Evolutionary conservation across 2,113 vertebrate species (phyloP), one percentile per base, ranked within the genome.

Genomic region (Glaucidium brasilianum): DNA sequence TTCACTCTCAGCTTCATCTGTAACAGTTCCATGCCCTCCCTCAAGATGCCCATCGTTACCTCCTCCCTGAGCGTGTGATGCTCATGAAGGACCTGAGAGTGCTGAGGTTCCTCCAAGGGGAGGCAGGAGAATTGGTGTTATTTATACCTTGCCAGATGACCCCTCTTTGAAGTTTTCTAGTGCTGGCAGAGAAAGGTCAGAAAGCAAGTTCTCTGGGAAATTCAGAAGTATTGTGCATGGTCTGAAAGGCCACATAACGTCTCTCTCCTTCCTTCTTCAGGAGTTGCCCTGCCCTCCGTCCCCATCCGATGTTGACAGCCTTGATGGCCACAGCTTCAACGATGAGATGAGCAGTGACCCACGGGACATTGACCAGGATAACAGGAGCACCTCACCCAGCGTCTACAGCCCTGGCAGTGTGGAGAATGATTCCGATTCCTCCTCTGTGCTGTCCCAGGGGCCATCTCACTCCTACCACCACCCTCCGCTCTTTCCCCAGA

Each of bases 321-420:
- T 99, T 49, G 99, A 99, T 32, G 99, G 99, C 50, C 99, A 99
- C 91, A 99, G 99, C 97, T 98, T 99, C 96, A 99, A 99, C 3
- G 99, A 99, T 85, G 99, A 99, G 90, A 99, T 99, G 92, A 98
- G 99, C 97, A 99, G 99, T 60, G 99, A 99, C 90, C 99, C 99
- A 45, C 98, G 99, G 78, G 99, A 99, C 86, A 99, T 99, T 82
- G 99, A 99, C 98, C 99, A 99, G 98, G 99, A 99, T 95, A 99
- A 99, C 98, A 99, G 99, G 78, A 99, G 99, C 98, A 99, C 99
- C 14, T 99, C 99, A 1, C 99, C 99, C 39, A 99, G 99, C 47
- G 98, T 99, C 93, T 99, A 99, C 93, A 99, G 99, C 84, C 98
- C 99, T 9, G 99, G 99, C 45, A 99, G 99, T 6, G 98, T 99